phyloP scores from a whole-genome alignment of 2,888 invertebrate genomes.

The Heliconius erato region DNA sequence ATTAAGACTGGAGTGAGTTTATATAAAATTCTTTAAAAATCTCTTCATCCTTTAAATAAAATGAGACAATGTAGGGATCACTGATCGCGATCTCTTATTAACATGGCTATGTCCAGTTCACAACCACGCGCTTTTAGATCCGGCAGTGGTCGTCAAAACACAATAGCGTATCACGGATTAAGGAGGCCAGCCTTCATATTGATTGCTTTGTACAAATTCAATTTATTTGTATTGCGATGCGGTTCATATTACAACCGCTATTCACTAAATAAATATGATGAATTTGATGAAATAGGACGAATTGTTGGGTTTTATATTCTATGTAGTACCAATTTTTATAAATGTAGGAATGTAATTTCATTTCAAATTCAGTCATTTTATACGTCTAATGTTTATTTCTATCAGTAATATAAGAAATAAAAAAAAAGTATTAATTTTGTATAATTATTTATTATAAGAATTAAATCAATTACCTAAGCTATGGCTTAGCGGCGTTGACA shows the following conservation, averaged over 20 bases:
- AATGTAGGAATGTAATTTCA: not conserved
- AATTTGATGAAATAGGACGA: not conserved
- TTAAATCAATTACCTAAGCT: no score
- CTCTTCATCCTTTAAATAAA: no score
- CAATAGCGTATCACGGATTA: constrained; percentile 75
- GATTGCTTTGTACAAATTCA: constrained; percentile 69
- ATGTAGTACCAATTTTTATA: not conserved
- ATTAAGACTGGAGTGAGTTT: no score
- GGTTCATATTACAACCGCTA: constrained; percentile 41
- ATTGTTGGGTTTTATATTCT: not conserved
- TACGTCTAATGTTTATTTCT: not conserved
- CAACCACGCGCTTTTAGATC: constrained; percentile 60
- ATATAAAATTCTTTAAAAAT: no score
- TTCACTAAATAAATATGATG: constrained; percentile 43
- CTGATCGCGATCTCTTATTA: constrained; percentile 27
- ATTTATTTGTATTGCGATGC: constrained; percentile 59
- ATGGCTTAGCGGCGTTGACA: not conserved
- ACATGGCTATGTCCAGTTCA: constrained; percentile 47
- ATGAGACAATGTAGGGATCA: no score
- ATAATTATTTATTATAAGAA: no score
- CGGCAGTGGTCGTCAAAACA: constrained; percentile 73
- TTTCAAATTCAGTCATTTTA: not conserved
- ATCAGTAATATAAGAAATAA: not conserved
- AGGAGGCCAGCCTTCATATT: constrained; percentile 68
- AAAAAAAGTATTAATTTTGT: no score